phyloP scores from a whole-genome alignment of 1,140 invertebrate genomes.

The Lepidurus arcticus region DNA sequence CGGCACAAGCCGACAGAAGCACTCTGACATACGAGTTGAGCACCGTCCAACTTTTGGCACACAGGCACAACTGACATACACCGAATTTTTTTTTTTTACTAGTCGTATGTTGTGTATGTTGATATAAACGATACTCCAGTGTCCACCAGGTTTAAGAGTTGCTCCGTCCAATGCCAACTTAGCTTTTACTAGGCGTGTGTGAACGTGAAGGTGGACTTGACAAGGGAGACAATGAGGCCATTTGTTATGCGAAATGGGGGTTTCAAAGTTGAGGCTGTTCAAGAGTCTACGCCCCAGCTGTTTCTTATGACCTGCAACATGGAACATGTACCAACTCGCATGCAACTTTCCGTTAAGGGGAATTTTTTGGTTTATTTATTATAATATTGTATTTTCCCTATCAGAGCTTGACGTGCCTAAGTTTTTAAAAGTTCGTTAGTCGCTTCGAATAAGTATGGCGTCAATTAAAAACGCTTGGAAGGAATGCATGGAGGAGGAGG shows the following conservation, averaged over 20 bases:
- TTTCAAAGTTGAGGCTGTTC: background rate
- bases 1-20: too few species aligned
- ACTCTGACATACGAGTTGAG: too few species aligned
- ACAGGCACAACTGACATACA: too few species aligned
- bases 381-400: background rate
- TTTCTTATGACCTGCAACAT: background rate
- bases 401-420: background rate
- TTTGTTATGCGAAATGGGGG: background rate
- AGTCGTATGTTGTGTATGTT: too few species aligned
- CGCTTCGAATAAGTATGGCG: background rate
- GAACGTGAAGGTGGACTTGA: background rate
- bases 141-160: background rate
- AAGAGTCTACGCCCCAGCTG: background rate
- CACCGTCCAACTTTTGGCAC: too few species aligned
- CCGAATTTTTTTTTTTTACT: too few species aligned
- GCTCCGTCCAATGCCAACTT: conserved; percentile 2
- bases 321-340: background rate
- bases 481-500: background rate
- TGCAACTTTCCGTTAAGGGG: background rate
- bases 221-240: conserved; percentile 1
- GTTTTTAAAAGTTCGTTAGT: background rate
- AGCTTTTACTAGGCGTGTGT: background rate
- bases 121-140: too few species aligned
- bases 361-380: background rate
- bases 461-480: background rate